Percentiles rank a stretch among this genome's conserved stretches.
Evolutionary conservation across 2,888 invertebrate species (phyloP).

Genomic region (Monopis laevigella): DNA sequence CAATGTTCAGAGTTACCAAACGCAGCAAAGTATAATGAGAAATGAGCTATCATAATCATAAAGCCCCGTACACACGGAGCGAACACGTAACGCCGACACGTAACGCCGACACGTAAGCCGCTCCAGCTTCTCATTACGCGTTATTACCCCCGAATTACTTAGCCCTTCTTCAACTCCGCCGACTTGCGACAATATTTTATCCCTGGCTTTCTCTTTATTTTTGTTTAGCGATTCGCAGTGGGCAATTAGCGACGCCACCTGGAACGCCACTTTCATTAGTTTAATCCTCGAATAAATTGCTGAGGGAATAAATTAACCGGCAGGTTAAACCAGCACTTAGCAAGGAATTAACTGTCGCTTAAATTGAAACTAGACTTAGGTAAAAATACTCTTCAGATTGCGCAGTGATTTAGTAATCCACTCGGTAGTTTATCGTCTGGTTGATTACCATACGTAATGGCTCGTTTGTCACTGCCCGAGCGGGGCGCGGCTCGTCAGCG

Average conservation of each 20-base stretch:
- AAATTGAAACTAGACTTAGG: conserved; percentile 57
- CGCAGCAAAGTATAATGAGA: too few relatives aligned
- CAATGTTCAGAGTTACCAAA: too few relatives aligned
- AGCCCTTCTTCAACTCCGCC: conserved; percentile 4
- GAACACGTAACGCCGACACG: too few relatives aligned
- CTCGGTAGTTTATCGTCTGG: too few relatives aligned
- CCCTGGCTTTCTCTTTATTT: conserved; percentile 28
- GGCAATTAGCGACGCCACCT: conserved; percentile 44
- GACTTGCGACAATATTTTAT: conserved; percentile 11
- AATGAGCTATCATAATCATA: neutral
- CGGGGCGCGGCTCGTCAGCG: too few relatives aligned
- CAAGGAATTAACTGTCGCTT: conserved; percentile 52
- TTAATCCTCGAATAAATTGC: conserved; percentile 53
- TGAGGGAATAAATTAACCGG: conserved; percentile 29
- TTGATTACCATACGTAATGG: too few relatives aligned
- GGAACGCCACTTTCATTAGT: conserved; percentile 45
- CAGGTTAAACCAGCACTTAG: conserved; percentile 55
- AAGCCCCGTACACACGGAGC: neutral
- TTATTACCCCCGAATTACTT: conserved; percentile 9
- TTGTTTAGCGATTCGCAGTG: conserved; percentile 51
- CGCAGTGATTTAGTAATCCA: neutral
- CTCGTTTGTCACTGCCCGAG: too few relatives aligned
- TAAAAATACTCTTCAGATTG: conserved; percentile 25
- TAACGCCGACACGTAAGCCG: conserved; percentile 2
- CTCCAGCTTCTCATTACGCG: conserved; percentile 3